Percentiles rank a stretch among this genome's conserved stretches.
phyloP scores from a whole-genome alignment of 2,113 vertebrate species.

The Ceyx cyanopectus region DNA sequence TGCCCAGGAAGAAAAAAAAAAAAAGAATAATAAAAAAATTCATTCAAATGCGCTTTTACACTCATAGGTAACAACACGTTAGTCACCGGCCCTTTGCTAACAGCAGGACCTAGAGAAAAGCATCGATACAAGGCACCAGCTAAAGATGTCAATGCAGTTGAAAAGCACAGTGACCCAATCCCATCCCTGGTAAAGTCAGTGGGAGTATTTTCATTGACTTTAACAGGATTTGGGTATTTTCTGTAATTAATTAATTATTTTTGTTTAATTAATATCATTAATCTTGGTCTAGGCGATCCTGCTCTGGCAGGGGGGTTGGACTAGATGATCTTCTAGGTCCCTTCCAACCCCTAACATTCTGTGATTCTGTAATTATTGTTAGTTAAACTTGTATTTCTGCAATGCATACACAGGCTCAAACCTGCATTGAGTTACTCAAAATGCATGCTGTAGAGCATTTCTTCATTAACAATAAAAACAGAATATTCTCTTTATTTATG shows the following conservation, averaged over 20 bases:
- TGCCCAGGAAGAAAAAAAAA: constrained; percentile 64
- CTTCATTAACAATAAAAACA: background rate
- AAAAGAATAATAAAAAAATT: constrained; percentile 50
- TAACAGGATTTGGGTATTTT: background rate
- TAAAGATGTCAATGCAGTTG: background rate
- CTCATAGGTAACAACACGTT: constrained; percentile 40
- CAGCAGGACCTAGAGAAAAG: background rate
- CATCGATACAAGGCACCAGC: background rate
- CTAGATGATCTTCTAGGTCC: no score
- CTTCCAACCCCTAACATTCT: no score
- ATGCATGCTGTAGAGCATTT: background rate
- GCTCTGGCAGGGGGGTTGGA: no score
- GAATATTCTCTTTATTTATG: background rate
- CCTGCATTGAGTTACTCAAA: background rate
- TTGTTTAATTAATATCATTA: no score
- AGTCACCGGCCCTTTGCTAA: background rate
- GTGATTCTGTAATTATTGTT: background rate
- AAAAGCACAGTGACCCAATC: background rate
- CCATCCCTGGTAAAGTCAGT: background rate
- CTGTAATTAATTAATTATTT: background rate
- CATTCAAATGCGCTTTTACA: constrained; percentile 61
- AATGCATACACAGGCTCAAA: background rate
- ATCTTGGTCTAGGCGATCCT: no score
- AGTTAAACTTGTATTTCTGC: background rate
- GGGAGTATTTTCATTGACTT: background rate